Evolutionary conservation across 1,140 invertebrate genomes (phyloP), one percentile per base, ranked within the genome.

Genomic region (Pantala flavescens): DNA sequence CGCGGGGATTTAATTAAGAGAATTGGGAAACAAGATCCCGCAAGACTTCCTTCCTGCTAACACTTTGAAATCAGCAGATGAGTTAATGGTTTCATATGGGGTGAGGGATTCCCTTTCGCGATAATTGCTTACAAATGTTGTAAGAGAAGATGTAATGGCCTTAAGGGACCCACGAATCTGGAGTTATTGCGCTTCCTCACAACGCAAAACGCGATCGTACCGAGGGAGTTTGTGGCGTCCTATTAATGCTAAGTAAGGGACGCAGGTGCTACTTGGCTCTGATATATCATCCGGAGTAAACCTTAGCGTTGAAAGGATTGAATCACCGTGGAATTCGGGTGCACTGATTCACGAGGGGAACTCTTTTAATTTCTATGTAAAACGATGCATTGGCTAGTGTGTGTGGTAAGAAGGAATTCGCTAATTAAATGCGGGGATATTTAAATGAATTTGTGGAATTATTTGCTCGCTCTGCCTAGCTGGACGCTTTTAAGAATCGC

Each of bases 81-180:
- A 19, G n/a, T 63, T 63, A 63, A 63, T 63, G 49, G 49, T 16
- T 12, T 3, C 49, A 63, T 12, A 21, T 63, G 49, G 49, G 49
- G 49, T 63, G 14, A 63, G 12, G 49, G 49, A 63, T 63, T 63
- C n/a, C 16, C 49, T 63, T 63, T 63, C 12, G 49, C 49, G 49
- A 63, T 63, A 63, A 63, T 63, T 63, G 49, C 49, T 63, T 63
- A 63, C n/a, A 63, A 63, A 63, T 63, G 49, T 63, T 63, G 49
- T 63, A 63, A 63, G n/a, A 21, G 49, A 12, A 19, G 14, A 19
- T 21, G 49, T 63, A 63, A 21, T 21, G 49, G 49, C n/a, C 49
- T 63, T 63, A 63, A 63, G 49, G 49, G 49, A 63, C 49, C 49
- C 49, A 63, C 49, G 49, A 16, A 21, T 3, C 49, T 36, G 28